Conservation (phyloP, 2,888 invertebrate species). For the Leucozona laternaria region DNA sequence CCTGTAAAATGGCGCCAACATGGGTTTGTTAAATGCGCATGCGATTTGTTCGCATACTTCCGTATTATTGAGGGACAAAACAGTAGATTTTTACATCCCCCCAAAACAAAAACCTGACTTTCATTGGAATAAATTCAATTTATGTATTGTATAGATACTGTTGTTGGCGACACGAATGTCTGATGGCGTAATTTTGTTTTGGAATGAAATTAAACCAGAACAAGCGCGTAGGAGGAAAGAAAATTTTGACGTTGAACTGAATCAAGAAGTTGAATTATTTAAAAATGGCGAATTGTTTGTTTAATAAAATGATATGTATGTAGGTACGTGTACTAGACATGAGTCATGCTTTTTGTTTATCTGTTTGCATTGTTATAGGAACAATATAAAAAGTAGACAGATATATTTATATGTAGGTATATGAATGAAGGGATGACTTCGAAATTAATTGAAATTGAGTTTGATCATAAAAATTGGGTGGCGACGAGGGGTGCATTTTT, state of each 20-base stretch:
- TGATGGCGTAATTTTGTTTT: constrained; percentile 56
- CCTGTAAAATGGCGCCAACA: constrained; percentile 49
- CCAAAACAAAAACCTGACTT: constrained; percentile 34
- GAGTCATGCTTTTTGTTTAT: constrained; percentile 52
- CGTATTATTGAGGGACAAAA: not conserved
- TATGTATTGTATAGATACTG: constrained; percentile 10
- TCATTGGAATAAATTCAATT: constrained; percentile 44
- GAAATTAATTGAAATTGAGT: constrained; percentile 33
- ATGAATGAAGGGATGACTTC: not conserved
- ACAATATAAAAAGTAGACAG: not conserved
- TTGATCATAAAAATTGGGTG: not conserved
- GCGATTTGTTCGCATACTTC: constrained; percentile 10
- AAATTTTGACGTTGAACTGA: constrained; percentile 15
- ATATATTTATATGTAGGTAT: not conserved
- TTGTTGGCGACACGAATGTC: constrained; percentile 57
- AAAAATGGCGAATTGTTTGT: not conserved
- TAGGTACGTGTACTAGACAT: not conserved
- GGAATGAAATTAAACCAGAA: constrained; percentile 26
- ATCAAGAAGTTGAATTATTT: constrained; percentile 8
- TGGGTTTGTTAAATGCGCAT: constrained; percentile 46
- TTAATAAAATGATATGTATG: not conserved
- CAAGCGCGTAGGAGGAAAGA: not conserved
- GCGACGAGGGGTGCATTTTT: not conserved
- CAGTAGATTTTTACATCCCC: not conserved
- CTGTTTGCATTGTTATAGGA: constrained; percentile 23